A percentile compares a stretch with the other conserved stretches of the same genome.
Evolutionary conservation across 2,113 vertebrate genomes (phyloP).

Genomic region (Oryctolagus cuniculus): mOryCun1.1 NC_091437.1:36320001-36320500

Average conservation of each 20-base stretch:
- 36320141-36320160: not conserved
- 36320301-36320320: conserved; percentile 26
- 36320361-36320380: not conserved
- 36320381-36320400: not conserved
- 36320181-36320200: not conserved
- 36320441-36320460: fast-evolving
- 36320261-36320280: not conserved
- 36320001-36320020: too few relatives aligned
- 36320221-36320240: not conserved
- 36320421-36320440: not conserved
- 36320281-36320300: not conserved
- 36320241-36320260: not conserved
- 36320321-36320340: not conserved
- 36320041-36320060: too few relatives aligned
- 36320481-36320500: not conserved
- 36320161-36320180: not conserved
- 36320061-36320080: too few relatives aligned
- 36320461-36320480: not conserved
- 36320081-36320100: too few relatives aligned
- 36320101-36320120: too few relatives aligned
- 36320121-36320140: not conserved
- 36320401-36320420: not conserved
- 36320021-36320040: too few relatives aligned
- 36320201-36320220: not conserved
- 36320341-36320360: not conserved